Evolutionary conservation across 2,888 invertebrate species (phyloP), one percentile per base, ranked within the genome.

Genomic region (Labia minor): DNA sequence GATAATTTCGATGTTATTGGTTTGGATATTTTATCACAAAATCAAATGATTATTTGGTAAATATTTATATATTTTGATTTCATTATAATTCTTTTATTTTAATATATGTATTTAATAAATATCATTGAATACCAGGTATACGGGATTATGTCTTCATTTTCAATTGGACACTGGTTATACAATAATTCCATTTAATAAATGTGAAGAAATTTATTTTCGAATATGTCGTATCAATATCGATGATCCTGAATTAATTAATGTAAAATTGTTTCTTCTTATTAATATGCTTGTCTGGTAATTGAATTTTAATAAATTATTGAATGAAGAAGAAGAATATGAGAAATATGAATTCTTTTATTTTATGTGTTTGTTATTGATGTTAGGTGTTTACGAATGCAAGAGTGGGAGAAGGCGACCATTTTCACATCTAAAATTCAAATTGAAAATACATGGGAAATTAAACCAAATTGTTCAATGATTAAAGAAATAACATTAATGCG

Each of bases 111-210:
- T n/a, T n/a, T n/a, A n/a, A n/a, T n/a, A n/a, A n/a, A n/a, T n/a
- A n/a, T n/a, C n/a, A n/a, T n/a, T n/a, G n/a, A n/a, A n/a, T n/a
- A n/a, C n/a, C 16, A 49, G 85, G 83, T 87, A 84, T 73, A 83
- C 83, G 73, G 81, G 81, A 6, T 76, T 83, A 21, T 81, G 83
- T 61, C 74, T 85, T 37, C 79, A 82, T 65, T 77, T 86, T 33
- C 78, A 84, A 64, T 75, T 86, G 49, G 84, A 88, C 73, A 82
- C 84, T 0, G 84, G 85, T 0, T 81, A 83, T 66, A 78, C 79
- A 14, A 77, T 85, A 0, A 76, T 82, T 37, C 76, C 83, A 0
- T 81, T 81, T 68, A 72, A 73, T n/a, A 73, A 76, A 16, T 83
- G 82, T 71, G 83, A 81, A 72, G 77, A 77, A 71, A 84, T 81